Base-by-base conservation (phyloP, 64 coral and sea anemone species). In the Exaiptasia diaphana region DNA sequence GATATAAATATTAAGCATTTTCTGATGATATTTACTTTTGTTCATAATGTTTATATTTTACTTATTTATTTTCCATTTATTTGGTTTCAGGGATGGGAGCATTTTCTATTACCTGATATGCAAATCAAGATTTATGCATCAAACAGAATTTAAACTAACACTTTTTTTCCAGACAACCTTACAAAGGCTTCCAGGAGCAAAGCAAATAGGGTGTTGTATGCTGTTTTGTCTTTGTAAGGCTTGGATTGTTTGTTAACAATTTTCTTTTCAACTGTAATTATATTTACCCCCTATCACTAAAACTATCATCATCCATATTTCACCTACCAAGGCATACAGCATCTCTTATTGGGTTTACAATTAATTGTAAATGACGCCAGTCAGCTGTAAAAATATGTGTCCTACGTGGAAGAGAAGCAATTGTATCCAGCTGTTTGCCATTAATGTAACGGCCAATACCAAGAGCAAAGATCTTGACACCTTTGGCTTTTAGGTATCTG, bases 381-480 rank as follows among this genome's bases (percentile, higher is more conserved):
- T 87, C 74, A 8, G 72, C 84, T 17, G 84, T 87, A 43, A 87
- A 87, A 15, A 87, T 87, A 35, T 87, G 84, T 53, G 74, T 87
- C 18, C 52, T 76, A 6, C 84, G 71, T 11, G 84, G 84, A 14
- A 62, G 58, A 42, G 84, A 87, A 20, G 84, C 73, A 62, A 87
- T 77, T 11, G 52, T 67, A 27, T 87, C 84, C 62, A 87, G 37
- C 44, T 87, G 73, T 56, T 73, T 68, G 46, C 84, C 84, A 58
- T 87, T 78, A 57, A 87, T 87, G 39, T 87, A 87, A 11, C 84
- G 59, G 50, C 84, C 84, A 63, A 87, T 64, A 12, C 84, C 84
- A 28, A 87, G 34, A 52, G 42, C 50, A 37, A 77, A 87, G 27
- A 87, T 87, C 44, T 75, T 68, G 4, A 87, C 84, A 40, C 84